Evolutionary conservation across 2,797 vertebrate genomes (phyloP).

Genomic region (Typhlichthys eigenmanni): DNA sequence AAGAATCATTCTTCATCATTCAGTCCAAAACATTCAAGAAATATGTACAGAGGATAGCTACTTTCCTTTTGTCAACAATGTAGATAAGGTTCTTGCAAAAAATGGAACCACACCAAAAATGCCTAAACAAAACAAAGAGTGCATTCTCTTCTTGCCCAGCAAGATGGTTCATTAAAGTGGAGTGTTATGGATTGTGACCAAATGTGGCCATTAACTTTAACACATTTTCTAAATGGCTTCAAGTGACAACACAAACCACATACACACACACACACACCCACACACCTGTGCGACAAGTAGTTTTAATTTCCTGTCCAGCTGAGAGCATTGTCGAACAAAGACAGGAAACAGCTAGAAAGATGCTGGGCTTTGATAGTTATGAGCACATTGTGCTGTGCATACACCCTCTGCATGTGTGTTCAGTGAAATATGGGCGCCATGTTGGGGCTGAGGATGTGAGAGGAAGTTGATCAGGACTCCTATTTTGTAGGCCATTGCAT

Average conservation of each 20-base stretch:
- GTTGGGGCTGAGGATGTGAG: slow-evolving; percentile 63
- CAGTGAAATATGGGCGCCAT: slow-evolving; percentile 64
- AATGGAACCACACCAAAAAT: background rate
- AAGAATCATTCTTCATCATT: too few species aligned
- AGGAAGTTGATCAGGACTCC: slow-evolving; percentile 54
- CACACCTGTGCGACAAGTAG: slow-evolving; percentile 53
- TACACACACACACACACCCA: slow-evolving; percentile 13
- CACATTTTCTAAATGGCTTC: slow-evolving; percentile 30
- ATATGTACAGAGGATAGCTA: too few species aligned
- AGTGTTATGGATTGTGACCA: slow-evolving; percentile 22
- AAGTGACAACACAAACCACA: slow-evolving; percentile 26
- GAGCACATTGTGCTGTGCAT: slow-evolving; percentile 48
- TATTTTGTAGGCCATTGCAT: slow-evolving; percentile 51
- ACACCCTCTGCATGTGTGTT: slow-evolving; percentile 37
- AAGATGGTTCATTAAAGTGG: slow-evolving; percentile 16
- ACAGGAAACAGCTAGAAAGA: slow-evolving; percentile 55
- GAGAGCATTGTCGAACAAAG: slow-evolving; percentile 55
- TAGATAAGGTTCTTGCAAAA: slow-evolving; percentile 3
- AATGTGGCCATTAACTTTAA: slow-evolving; percentile 27
- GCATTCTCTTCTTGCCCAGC: background rate
- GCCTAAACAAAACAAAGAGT: background rate
- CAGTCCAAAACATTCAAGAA: background rate
- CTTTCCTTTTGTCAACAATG: slow-evolving; percentile 16
- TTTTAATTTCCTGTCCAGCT: slow-evolving; percentile 67
- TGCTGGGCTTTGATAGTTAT: slow-evolving; percentile 60